Evolutionary conservation across 2,888 invertebrate species (phyloP), one percentile per base, ranked within the genome.

Genomic region (Himalopsyche tibetana): DNA sequence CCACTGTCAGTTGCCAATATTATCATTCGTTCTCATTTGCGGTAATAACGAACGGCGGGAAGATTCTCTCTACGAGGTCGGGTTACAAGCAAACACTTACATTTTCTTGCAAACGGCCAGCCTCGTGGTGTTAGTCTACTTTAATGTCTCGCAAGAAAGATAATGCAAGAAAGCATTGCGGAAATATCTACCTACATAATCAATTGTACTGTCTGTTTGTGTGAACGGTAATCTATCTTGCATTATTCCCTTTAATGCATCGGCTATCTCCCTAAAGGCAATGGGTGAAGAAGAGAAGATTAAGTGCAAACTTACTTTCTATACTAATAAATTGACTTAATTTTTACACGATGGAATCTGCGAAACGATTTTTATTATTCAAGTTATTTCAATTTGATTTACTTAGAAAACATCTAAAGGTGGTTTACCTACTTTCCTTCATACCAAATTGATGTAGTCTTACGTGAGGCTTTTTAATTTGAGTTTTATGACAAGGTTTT

Each of bases 171-270:
- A 82, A 82, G 55, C 51, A 82, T 82, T 82, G 82, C 55, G 82
- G 55, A 82, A 82, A 51, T 55, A 55, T 45, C 38, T 56, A 42
- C 83, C 80, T 55, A 36, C 81, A 84, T 80, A 84, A 84, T 84
- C 84, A 84, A 84, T 84, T 84, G 84, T 84, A 9, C 40, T 80
- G 84, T 55, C 84, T 84, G 56, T 80, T 80, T 79, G 84, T 84
- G 84, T 84, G 84, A 84, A 81, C 84, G 84, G 51, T 84, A 63
- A 83, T 83, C 83, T 83, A 56, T 56, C 63, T 55, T 63, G 40
- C 63, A 83, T 83, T 83, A 83, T 83, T 83, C 83, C 55, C 56
- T n/a, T n/a, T 19, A 63, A 63, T 83, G 38, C 28, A 82, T 3
- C 38, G 6, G 11, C 9, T 80, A 38, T n/a, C 17, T 40, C 28